A percentile compares a stretch with the other conserved stretches of the same genome.
Conservation (phyloP, 1,140 invertebrate genomes). For the Drosophila cardini region DNA sequence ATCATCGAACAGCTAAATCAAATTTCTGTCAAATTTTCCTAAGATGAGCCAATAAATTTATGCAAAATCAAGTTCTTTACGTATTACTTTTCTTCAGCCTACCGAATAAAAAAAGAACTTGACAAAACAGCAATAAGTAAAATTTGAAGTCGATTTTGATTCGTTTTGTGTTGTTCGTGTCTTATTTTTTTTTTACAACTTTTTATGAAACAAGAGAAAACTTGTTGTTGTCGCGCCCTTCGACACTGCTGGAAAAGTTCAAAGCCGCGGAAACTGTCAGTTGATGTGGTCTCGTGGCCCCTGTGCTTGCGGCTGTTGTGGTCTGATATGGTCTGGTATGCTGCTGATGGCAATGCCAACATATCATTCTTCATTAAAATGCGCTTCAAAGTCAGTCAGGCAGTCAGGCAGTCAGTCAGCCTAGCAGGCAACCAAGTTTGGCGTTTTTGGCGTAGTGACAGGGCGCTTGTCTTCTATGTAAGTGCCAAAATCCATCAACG, state of each 20-base stretch:
- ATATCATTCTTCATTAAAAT: conserved; percentile 83
- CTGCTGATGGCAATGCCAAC: conserved; percentile 67
- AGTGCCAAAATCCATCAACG: conserved; percentile 84
- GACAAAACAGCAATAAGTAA: conserved; percentile 43
- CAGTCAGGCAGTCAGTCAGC: conserved; percentile 1
- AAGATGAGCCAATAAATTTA: conserved; percentile 44
- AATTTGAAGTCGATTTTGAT: conserved; percentile 37
- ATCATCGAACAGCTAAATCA: conserved; percentile 43
- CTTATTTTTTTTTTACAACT: conserved; percentile 8
- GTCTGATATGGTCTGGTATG: conserved; percentile 46
- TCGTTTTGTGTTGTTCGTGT: conserved; percentile 8
- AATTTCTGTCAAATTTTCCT: conserved; percentile 47
- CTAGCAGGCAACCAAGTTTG: conserved; percentile 30
- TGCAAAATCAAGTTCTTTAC: conserved; percentile 44
- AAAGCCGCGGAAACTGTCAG: conserved; percentile 80
- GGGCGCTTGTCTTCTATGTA: conserved; percentile 82
- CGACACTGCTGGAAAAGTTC: conserved; percentile 60
- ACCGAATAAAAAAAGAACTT: conserved; percentile 1
- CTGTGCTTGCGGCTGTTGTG: conserved; percentile 33
- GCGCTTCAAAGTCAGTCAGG: conserved; percentile 77
- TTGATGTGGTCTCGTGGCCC: conserved; percentile 58
- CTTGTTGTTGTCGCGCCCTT: conserved; percentile 65
- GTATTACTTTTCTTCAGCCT: conserved; percentile 18
- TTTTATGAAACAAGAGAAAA: conserved; percentile 30
- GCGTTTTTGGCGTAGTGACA: conserved; percentile 60